These are phyloP conservation scores for Phenganax stokvisi DNA, from an alignment of 92 coral and sea anemone genomes.

Conservation along the genomic window DNA sequence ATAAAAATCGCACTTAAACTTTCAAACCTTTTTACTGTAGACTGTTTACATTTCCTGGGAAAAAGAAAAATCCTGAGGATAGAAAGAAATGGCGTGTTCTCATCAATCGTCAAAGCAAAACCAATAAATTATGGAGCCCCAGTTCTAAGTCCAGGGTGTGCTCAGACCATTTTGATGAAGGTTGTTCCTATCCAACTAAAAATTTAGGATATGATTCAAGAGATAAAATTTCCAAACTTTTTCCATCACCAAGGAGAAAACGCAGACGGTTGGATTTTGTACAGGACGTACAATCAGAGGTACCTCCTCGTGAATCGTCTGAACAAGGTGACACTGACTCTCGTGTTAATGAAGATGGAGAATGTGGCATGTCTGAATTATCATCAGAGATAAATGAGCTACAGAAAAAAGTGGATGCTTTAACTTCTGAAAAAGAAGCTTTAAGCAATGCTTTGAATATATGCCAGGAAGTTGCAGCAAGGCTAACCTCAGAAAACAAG, in stretches of 20 bases:
- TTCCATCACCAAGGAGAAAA: not conserved
- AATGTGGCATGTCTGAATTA: not conserved
- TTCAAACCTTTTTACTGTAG: not conserved
- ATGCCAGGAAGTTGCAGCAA: not conserved
- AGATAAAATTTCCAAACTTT: not conserved
- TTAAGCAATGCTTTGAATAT: not conserved
- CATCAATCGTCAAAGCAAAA: not conserved
- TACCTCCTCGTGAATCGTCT: no score
- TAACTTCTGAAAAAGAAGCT: not conserved
- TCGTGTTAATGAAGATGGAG: no score
- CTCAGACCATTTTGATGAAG: slow-evolving; percentile 5
- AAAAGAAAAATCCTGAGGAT: slow-evolving; percentile 1
- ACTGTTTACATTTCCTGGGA: not conserved
- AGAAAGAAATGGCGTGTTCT: slow-evolving; percentile 4
- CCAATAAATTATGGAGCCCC: not conserved
- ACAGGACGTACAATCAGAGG: no score
- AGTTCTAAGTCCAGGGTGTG: not conserved
- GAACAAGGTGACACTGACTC: no score
- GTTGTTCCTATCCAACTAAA: not conserved
- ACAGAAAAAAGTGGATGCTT: not conserved
- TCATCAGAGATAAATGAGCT: not conserved
- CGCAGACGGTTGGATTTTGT: not conserved
- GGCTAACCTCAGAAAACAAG: not conserved
- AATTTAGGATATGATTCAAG: not conserved
- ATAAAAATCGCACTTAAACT: not conserved